A percentile compares a stretch with the other conserved stretches of the same genome.
phyloP scores from a whole-genome alignment of 1,140 invertebrate species.

The Oryzaephilus surinamensis region DNA sequence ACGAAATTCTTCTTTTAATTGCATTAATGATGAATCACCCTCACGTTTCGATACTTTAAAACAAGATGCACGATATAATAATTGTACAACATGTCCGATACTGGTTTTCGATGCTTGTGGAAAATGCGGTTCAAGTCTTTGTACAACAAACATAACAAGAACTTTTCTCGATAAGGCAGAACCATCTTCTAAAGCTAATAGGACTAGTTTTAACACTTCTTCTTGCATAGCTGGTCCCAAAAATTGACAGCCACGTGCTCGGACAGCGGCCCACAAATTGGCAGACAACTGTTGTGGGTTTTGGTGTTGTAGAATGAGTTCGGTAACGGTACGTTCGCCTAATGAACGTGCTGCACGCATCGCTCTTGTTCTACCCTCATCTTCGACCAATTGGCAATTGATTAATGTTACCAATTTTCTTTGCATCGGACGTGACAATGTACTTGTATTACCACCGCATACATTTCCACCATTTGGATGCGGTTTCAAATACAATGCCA shows the following conservation, averaged over 20 bases:
- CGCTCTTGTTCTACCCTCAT: conserved; percentile 71
- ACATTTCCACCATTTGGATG: conserved; percentile 30
- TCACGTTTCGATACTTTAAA: conserved; percentile 98
- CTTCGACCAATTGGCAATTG: conserved; percentile 85
- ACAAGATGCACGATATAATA: conserved; percentile 94
- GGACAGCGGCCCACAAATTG: conserved; percentile 93
- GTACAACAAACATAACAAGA: conserved; percentile 97
- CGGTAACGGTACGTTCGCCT: conserved; percentile 89
- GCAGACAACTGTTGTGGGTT: conserved; percentile 86
- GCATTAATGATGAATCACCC: conserved; percentile 96
- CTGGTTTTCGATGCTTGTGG: conserved; percentile 97
- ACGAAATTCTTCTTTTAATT: conserved; percentile 94
- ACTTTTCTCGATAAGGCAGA: conserved; percentile 95
- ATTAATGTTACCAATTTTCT: conserved; percentile 85
- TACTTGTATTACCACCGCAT: conserved; percentile 22
- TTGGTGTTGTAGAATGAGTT: conserved; percentile 89
- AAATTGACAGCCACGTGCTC: conserved; percentile 95
- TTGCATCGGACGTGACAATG: conserved; percentile 71
- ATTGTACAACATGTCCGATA: conserved; percentile 97
- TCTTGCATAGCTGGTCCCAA: conserved; percentile 99
- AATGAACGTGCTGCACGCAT: conserved; percentile 79
- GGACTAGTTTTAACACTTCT: conserved; percentile 88
- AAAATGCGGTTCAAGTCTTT: conserved; percentile 88
- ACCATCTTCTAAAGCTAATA: conserved; percentile 90
- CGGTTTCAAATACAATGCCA: conserved; percentile 77